Base-by-base conservation (phyloP, 1,140 invertebrate species). In the Aphelenchoides fujianensis region DNA sequence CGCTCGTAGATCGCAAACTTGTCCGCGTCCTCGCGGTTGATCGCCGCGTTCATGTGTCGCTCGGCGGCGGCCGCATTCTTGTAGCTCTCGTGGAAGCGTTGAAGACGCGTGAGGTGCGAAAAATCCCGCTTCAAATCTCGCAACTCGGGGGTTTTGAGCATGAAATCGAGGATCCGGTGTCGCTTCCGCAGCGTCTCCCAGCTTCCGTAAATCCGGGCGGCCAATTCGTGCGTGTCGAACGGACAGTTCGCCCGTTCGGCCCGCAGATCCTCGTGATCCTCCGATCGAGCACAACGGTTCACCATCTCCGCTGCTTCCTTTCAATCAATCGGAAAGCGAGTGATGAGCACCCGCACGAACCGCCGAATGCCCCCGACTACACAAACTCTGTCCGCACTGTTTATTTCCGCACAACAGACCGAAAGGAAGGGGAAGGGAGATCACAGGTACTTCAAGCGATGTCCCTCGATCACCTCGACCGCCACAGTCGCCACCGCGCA, bases 161-260 rank as follows among this genome's bases (percentile, higher is more conserved):
- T 0, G 89, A 89, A 86, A 92, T 74, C 73, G 9, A 54, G 69
- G 3, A 41, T 66, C 41, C 1, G 23, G 7, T 7, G 34, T 34
- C 1, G 62, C 31, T 3, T 61, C 41, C 1, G 48, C 66, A 1
- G 57, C 57, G 0, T 67, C 66, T 28, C 16, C 5, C 16, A 79
- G 32, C 89, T 88, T 27, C 92, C 92, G 85, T 92, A 90, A 54
- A 93, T 86, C 37, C 91, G 87, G 82, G 91, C 84, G 0, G 91
- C 92, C 69, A 94, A 86, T 84, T 93, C 92, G 63, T 85, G 81
- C 0, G 89, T 90, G 78, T 67, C 55, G 12, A 61, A 71, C 31
- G 23, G 9, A 23, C 68, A 32, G 0, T 72, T 54, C 1, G 23
- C 12, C 0, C 74, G 23, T 48, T 73, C 74, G 5, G 53, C 55